Conservation (phyloP, 2,888 invertebrate genomes). For the Coelinius sp. region DNA sequence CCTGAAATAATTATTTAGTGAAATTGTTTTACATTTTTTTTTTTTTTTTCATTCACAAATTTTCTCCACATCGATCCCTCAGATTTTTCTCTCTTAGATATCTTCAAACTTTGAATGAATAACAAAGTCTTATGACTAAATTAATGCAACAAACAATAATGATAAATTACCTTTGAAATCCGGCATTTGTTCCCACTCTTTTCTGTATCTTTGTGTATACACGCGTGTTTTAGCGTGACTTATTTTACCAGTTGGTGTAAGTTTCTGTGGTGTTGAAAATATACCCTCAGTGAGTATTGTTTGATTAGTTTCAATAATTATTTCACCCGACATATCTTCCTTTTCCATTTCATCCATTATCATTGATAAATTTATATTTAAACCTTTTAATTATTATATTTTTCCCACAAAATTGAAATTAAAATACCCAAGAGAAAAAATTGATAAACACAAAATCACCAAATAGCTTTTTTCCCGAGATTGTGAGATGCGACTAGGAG, state of each 20-base stretch:
- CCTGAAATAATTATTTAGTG: conserved; percentile 64
- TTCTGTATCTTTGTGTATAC: conserved; percentile 75
- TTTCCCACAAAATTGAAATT: conserved; percentile 47
- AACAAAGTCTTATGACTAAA: too few species aligned
- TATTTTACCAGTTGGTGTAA: conserved; percentile 68
- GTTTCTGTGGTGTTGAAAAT: conserved; percentile 46
- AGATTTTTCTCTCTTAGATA: too few species aligned
- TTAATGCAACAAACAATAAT: not conserved
- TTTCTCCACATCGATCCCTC: not conserved
- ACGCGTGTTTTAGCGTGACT: conserved; percentile 69
- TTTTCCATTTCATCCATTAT: conserved; percentile 50
- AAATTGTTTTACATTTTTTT: conserved; percentile 13
- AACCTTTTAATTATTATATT: not conserved
- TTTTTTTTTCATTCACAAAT: too few species aligned
- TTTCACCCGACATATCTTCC: conserved; percentile 45
- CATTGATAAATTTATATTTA: not conserved
- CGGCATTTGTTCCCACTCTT: conserved; percentile 75
- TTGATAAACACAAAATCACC: conserved; percentile 64
- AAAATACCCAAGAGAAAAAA: conserved; percentile 39
- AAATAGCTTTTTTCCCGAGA: conserved; percentile 48
- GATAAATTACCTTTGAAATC: conserved; percentile 73
- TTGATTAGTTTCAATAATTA: conserved; percentile 46
- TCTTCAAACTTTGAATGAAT: not conserved
- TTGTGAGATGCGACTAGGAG: conserved; percentile 45
- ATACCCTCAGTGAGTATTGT: conserved; percentile 56